These are phyloP conservation scores for Percopsis transmontana DNA, from an alignment of 2,113 vertebrate species.

Conservation along the genomic window DNA sequence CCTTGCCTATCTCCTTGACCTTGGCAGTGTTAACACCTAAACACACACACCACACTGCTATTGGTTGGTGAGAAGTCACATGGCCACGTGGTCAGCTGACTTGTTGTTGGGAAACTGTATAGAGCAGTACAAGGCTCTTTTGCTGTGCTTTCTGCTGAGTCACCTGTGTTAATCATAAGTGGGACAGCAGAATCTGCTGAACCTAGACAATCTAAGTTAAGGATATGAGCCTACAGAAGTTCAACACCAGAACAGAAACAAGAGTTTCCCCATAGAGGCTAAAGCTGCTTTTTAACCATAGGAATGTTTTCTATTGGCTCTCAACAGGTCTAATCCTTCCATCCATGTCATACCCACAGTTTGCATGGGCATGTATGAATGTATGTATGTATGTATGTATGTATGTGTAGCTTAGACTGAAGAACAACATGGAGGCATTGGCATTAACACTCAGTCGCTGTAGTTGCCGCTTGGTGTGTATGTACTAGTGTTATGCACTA, in stretches of 20 bases:
- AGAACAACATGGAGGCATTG: too few species aligned
- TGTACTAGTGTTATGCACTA: not conserved
- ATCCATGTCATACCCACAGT: conserved; percentile 75
- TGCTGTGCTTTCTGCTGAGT: conserved; percentile 61
- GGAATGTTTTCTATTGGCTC: conserved; percentile 68
- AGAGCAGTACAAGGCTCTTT: conserved; percentile 12
- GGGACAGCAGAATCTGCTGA: conserved; percentile 38
- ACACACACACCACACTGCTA: conserved; percentile 39
- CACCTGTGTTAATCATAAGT: conserved; percentile 54
- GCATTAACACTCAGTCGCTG: too few species aligned
- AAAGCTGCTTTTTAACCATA: conserved; percentile 34
- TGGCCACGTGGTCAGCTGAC: conserved; percentile 67
- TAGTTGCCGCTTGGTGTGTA: not conserved
- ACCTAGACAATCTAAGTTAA: not conserved
- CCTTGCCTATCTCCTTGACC: conserved; percentile 53
- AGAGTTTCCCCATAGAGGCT: conserved; percentile 28
- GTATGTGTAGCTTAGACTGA: not conserved
- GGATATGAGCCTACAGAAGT: conserved; percentile 57
- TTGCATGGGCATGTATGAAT: too few species aligned
- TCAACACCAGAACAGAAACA: conserved; percentile 21
- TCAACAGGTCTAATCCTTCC: conserved; percentile 79
- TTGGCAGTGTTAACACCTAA: conserved; percentile 60
- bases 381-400: not conserved
- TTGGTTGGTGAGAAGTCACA: conserved; percentile 57
- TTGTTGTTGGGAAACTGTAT: conserved; percentile 56